Evolutionary conservation across 2,113 vertebrate species (phyloP).

Genomic region (Seriola aureovittata): DNA sequence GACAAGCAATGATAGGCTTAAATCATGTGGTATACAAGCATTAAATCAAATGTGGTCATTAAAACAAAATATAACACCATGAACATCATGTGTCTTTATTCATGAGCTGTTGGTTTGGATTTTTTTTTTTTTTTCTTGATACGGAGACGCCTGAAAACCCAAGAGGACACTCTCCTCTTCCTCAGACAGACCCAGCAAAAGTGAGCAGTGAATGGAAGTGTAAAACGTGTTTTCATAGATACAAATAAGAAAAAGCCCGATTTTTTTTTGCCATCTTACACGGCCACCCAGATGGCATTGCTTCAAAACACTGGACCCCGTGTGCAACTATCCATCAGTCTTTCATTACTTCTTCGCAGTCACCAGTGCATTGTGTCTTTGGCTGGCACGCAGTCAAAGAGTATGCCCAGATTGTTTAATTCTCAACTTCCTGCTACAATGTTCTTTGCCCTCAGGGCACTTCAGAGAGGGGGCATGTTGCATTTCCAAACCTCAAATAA

Average conservation of each 20-base stretch:
- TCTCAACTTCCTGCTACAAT: constrained; percentile 14
- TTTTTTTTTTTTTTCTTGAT: not conserved
- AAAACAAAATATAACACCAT: constrained; percentile 1
- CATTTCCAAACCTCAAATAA: constrained; percentile 44
- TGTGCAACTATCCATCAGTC: not conserved
- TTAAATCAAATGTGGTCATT: constrained; percentile 43
- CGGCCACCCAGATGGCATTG: constrained; percentile 7
- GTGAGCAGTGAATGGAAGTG: not conserved
- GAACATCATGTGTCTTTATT: not conserved
- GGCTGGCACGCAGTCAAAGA: constrained; percentile 7
- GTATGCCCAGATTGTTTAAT: constrained; percentile 27
- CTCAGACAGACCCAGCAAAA: constrained; percentile 11
- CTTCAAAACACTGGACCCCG: not conserved
- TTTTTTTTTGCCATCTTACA: constrained; percentile 9
- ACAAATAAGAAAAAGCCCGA: not conserved
- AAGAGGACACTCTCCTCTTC: not conserved
- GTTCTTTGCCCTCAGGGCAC: constrained; percentile 13
- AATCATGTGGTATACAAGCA: constrained; percentile 32
- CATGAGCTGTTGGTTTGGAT: constrained; percentile 2
- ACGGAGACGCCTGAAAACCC: constrained; percentile 10
- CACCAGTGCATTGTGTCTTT: not conserved
- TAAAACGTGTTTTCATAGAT: constrained; percentile 12
- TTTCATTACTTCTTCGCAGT: constrained; percentile 24
- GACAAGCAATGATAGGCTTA: constrained; percentile 54
- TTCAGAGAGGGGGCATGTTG: constrained; percentile 28